phyloP scores from a whole-genome alignment of 2,113 vertebrate genomes.

The Catharus fuscescens region DNA sequence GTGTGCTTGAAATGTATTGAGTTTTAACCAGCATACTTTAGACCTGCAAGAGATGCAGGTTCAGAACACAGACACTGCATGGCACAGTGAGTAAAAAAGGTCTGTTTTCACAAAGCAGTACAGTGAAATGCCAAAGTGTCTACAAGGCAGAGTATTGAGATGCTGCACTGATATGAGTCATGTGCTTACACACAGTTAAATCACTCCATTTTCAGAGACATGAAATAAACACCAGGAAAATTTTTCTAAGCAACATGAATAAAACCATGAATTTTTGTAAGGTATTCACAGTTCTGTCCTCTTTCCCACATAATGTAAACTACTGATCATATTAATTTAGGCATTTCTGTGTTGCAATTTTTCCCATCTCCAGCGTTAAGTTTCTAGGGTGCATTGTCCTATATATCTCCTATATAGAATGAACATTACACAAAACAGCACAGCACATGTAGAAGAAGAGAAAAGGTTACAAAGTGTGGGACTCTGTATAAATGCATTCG shows the following conservation, averaged over 20 bases:
- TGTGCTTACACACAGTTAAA: not conserved
- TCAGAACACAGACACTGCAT: not conserved
- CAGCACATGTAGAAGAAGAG: conserved; percentile 81
- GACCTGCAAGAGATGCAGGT: conserved; percentile 32
- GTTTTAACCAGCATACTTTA: conserved; percentile 46
- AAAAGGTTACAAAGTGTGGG: conserved; percentile 81
- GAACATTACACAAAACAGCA: conserved; percentile 81
- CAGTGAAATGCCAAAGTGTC: not conserved
- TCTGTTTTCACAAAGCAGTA: conserved; percentile 18
- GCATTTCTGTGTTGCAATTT: not conserved
- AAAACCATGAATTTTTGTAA: conserved; percentile 1
- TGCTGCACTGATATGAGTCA: not conserved
- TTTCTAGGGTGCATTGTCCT: not conserved
- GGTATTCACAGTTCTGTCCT: conserved; percentile 29
- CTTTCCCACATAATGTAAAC: conserved; percentile 1
- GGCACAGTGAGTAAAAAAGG: conserved; percentile 40
- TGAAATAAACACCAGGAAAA: not conserved
- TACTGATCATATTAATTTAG: not conserved
- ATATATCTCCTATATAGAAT: not conserved
- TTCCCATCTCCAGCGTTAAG: not conserved
- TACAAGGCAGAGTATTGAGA: conserved; percentile 6
- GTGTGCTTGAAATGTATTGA: conserved; percentile 47
- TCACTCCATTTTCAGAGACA: not conserved
- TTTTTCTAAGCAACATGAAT: conserved; percentile 9
- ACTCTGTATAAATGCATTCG: conserved; percentile 89